Evolutionary conservation across 2,888 invertebrate species (phyloP).

Genomic region (Ochlodes sylvanus): DNA sequence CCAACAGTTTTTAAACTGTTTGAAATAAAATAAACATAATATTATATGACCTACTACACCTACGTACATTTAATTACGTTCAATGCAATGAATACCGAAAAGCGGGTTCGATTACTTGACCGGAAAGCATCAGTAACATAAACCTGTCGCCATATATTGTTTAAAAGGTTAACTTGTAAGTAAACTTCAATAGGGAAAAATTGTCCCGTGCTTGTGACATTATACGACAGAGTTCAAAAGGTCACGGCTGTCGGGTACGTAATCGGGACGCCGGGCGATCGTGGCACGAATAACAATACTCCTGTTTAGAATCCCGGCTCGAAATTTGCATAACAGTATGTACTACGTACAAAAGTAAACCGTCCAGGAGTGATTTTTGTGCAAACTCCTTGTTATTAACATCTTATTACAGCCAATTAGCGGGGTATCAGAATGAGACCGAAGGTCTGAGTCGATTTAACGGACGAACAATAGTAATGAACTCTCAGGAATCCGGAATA

Average conservation of each 20-base stretch:
- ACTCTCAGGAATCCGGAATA: too few relatives aligned
- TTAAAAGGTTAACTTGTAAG: slow-evolving; percentile 26
- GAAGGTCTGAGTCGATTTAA: too few relatives aligned
- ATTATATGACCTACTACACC: too few relatives aligned
- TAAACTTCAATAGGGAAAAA: slow-evolving; percentile 30
- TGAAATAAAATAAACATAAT: too few relatives aligned
- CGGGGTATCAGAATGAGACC: too few relatives aligned
- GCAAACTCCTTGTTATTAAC: slow-evolving; percentile 21
- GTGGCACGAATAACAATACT: slow-evolving; percentile 74
- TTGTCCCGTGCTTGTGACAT: slow-evolving; percentile 63
- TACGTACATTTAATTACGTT: too few relatives aligned
- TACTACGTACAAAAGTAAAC: slow-evolving; percentile 47
- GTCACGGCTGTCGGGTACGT: slow-evolving; percentile 74
- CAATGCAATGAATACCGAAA: too few relatives aligned
- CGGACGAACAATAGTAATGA: too few relatives aligned
- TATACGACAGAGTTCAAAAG: slow-evolving; percentile 72
- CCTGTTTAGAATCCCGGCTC: slow-evolving; percentile 58
- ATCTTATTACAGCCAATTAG: not conserved
- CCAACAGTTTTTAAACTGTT: too few relatives aligned
- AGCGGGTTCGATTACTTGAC: too few relatives aligned
- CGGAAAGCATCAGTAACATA: too few relatives aligned
- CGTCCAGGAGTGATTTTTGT: slow-evolving; percentile 38
- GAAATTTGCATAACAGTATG: slow-evolving; percentile 66
- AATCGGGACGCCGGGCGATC: slow-evolving; percentile 64
- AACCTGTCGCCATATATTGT: not conserved